Conservation (phyloP, 2,888 invertebrate genomes). For the Mesodorylaimus sp. region DNA sequence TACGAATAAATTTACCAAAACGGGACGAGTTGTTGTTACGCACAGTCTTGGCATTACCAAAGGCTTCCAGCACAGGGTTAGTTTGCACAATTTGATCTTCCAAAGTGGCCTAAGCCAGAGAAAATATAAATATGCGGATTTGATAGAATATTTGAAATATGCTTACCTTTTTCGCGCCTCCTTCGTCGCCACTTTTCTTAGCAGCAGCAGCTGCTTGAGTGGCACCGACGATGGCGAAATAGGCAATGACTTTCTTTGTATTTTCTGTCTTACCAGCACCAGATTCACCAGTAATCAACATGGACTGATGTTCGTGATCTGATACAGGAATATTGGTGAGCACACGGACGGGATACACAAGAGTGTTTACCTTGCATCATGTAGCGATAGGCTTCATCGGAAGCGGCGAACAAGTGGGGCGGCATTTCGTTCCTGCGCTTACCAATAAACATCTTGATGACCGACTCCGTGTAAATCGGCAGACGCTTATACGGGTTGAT, state of each 20-base stretch:
- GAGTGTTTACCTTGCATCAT: slow-evolving; percentile 96
- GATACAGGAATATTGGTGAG: too few species aligned
- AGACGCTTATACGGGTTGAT: slow-evolving; percentile 99
- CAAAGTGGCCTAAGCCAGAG: slow-evolving; percentile 34
- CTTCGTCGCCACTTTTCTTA: not conserved
- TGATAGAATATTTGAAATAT: not conserved
- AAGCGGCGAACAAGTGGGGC: slow-evolving; percentile 95
- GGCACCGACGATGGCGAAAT: slow-evolving; percentile 58
- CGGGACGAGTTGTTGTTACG: slow-evolving; percentile 99
- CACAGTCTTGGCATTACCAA: slow-evolving; percentile 96
- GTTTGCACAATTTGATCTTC: slow-evolving; percentile 98
- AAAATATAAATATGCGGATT: not conserved
- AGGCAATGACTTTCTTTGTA: slow-evolving; percentile 99
- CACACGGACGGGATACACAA: too few species aligned
- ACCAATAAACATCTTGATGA: slow-evolving; percentile 43
- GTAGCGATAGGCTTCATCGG: slow-evolving; percentile 54
- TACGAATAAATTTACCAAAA: slow-evolving; percentile 99
- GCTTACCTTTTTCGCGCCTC: not conserved
- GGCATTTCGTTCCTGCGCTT: slow-evolving; percentile 30
- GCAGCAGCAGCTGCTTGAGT: not conserved
- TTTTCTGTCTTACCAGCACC: slow-evolving; percentile 99
- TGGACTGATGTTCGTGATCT: slow-evolving; percentile 99
- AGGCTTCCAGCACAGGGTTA: slow-evolving; percentile 93
- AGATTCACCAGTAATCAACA: slow-evolving; percentile 99
- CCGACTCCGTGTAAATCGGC: slow-evolving; percentile 92